phyloP scores from a whole-genome alignment of 2,797 vertebrate genomes.

The Sandelia bainsii region DNA sequence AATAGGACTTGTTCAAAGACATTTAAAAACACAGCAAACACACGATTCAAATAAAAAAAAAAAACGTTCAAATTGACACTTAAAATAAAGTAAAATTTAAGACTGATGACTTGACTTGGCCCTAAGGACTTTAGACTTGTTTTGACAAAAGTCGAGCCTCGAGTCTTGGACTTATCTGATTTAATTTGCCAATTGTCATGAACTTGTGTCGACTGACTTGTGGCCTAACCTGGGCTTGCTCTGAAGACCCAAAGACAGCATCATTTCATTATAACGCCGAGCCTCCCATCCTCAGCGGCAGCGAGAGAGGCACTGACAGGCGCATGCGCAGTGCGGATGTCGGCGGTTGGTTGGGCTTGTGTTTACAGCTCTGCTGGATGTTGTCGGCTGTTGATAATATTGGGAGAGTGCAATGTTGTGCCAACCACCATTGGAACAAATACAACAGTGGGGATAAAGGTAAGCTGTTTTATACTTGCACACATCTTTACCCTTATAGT shows the following conservation, averaged over 20 bases:
- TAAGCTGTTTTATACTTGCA: constrained; percentile 56
- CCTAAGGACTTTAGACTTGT: neutral
- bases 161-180: too few relatives aligned
- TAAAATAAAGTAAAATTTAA: neutral
- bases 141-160: neutral
- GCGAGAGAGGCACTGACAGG: constrained; percentile 31
- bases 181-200: too few relatives aligned
- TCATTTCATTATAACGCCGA: constrained; percentile 10
- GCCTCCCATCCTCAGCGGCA: constrained; percentile 23
- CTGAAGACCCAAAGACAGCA: neutral
- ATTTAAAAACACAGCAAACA: too few relatives aligned
- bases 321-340: constrained; percentile 78
- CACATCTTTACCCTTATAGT: neutral
- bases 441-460: constrained; percentile 73
- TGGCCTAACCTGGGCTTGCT: neutral
- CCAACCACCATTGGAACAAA: constrained; percentile 78
- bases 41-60: too few relatives aligned
- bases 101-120: neutral
- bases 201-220: too few relatives aligned
- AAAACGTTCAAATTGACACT: neutral
- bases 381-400: constrained; percentile 78
- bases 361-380: constrained; percentile 86
- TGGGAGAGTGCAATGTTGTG: constrained; percentile 81
- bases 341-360: constrained; percentile 80
- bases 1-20: too few relatives aligned